A percentile compares a stretch with the other conserved stretches of the same genome.
These are phyloP conservation scores for Eumeta japonica DNA, from an alignment of 1,140 invertebrate species.

Conservation along the genomic window DNA sequence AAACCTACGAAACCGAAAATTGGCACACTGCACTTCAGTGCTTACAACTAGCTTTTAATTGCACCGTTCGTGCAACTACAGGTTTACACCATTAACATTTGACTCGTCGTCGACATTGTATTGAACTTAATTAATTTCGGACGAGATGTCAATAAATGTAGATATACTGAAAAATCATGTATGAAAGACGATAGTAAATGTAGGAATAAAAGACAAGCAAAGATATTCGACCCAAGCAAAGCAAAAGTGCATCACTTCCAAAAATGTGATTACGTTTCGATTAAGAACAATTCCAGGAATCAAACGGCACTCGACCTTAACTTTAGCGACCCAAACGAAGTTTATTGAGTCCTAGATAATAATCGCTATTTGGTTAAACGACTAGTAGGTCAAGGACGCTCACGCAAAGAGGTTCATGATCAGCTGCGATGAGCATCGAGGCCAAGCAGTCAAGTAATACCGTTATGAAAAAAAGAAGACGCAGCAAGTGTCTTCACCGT, in stretches of 20 bases:
- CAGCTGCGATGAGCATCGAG: not conserved
- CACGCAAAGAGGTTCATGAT: not conserved
- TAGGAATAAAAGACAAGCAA: not conserved
- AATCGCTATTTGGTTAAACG: not conserved
- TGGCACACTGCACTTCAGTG: not conserved
- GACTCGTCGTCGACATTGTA: not conserved
- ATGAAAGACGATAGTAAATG: not conserved
- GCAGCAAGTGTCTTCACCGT: too few relatives aligned
- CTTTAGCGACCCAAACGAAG: not conserved
- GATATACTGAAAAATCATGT: not conserved
- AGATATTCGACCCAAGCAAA: constrained; percentile 1
- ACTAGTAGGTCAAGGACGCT: not conserved
- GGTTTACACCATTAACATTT: not conserved
- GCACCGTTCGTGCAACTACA: constrained; percentile 1
- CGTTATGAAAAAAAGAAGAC: too few relatives aligned
- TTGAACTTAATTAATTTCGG: not conserved
- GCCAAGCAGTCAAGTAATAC: too few relatives aligned
- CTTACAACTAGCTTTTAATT: constrained; percentile 5
- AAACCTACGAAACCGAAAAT: too few relatives aligned
- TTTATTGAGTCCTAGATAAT: not conserved
- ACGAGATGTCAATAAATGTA: not conserved
- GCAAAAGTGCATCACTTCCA: not conserved
- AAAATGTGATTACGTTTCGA: not conserved
- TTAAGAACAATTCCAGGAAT: not conserved
- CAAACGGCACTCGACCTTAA: not conserved